Conservation (phyloP, 2,797 vertebrate genomes). For the Liasis olivaceus region DNA sequence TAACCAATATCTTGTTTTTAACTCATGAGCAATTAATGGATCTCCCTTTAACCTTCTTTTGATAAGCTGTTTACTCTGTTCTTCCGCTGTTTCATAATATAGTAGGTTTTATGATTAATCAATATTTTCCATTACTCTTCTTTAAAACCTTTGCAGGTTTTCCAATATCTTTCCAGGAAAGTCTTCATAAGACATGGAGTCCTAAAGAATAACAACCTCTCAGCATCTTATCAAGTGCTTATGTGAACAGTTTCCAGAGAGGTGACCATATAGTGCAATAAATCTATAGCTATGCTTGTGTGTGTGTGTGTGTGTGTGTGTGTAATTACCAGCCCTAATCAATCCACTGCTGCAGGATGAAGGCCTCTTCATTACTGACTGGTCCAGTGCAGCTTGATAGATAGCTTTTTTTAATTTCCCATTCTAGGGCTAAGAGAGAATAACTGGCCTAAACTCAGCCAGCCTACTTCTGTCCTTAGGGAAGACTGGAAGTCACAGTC, state of each 20-base stretch:
- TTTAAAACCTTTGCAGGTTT: conserved; percentile 17
- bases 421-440: neutral
- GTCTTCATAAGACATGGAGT: neutral
- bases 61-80: conserved; percentile 8
- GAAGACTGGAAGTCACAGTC: neutral
- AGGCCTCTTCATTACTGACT: neutral
- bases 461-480: neutral
- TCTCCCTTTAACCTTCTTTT: conserved; percentile 12
- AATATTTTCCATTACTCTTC: conserved; percentile 32
- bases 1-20: neutral
- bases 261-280: neutral
- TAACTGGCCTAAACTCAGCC: neutral
- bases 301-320: too few species aligned
- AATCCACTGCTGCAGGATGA: neutral
- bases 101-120: conserved; percentile 12
- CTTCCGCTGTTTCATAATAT: neutral
- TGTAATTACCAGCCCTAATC: neutral
- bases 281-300: neutral
- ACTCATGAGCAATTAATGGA: neutral
- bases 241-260: neutral
- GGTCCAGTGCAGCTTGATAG: neutral
- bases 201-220: neutral
- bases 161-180: conserved; percentile 19
- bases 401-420: neutral
- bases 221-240: neutral